Base-by-base conservation (phyloP, 2,888 invertebrate species). In the Cyrtodaria siliqua region DNA sequence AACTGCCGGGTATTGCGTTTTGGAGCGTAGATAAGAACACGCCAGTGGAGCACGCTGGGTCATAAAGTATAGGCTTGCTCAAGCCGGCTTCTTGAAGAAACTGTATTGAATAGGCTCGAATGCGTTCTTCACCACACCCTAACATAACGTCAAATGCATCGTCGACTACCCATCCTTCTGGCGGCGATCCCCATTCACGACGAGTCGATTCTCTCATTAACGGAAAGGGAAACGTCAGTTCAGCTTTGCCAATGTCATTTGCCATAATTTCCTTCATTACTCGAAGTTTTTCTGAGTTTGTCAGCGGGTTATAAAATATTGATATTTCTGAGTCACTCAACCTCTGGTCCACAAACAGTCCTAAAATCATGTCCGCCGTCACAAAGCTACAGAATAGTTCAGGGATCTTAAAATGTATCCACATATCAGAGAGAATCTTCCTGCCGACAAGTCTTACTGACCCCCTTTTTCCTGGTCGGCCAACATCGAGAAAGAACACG, bases 31-130 rank as follows among this genome's bases (percentile, higher is more conserved):
- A 79, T 12, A 87, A 73, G 57, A 85, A 87, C 9, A 86, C 82
- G 0, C 87, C 85, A 1, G 85, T 86, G 9, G 87, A 86, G 40
- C 85, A 86, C 9, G 87, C 85, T 2, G 87, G 85, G 44, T 86
- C 85, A 56, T 83, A 86, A 1, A 87, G 64, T 18, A 67, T 69
- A 8, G 81, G 75, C 9, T 74, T 81, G 9, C 59, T 52, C 1
- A 79, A 47, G 14, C 56, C 61, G 2, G 69, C 52, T 20, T 71
- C 38, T 44, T 60, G 50, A 9, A 87, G 67, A 38, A 83, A 84
- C 47, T 75, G 44, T 8, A 83, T 73, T 0, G 84, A 85, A 59
- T 75, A 85, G 6, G 82, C 75, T n/a, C 85, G 49, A 3, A 87
- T 78, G 12, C 79, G 72, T 47, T 82, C 87, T 50, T 87, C 87